A percentile compares a stretch with the other conserved stretches of the same genome.
These are phyloP conservation scores for Lasioglossum morio DNA, from an alignment of 2,888 invertebrate genomes.

Conservation along the genomic window DNA sequence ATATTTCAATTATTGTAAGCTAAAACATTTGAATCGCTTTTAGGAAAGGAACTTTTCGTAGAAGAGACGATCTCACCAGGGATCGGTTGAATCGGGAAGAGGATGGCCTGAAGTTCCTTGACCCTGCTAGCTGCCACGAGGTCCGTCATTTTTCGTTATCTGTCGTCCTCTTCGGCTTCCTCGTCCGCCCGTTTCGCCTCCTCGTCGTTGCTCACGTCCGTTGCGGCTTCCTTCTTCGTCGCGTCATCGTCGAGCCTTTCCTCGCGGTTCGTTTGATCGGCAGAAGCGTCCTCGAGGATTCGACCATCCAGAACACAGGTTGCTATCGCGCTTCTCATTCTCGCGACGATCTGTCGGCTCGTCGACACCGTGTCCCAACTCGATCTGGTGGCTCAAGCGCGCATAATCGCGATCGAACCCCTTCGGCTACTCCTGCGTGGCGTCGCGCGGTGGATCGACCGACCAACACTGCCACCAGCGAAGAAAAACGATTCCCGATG, in stretches of 20 bases:
- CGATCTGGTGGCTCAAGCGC: neutral
- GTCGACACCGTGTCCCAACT: neutral
- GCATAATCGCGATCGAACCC: neutral
- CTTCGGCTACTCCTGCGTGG: neutral
- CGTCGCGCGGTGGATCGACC: slow-evolving; percentile 10
- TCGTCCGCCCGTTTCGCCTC: slow-evolving; percentile 18
- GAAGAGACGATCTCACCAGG: slow-evolving; percentile 70
- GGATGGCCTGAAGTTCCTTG: slow-evolving; percentile 88
- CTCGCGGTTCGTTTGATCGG: neutral
- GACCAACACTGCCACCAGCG: slow-evolving; percentile 44
- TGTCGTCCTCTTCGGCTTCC: slow-evolving; percentile 37
- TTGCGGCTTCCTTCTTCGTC: neutral
- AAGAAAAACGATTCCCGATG: slow-evolving; percentile 45
- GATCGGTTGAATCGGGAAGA: slow-evolving; percentile 86
- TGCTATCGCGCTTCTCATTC: slow-evolving; percentile 34
- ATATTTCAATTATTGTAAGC: no score
- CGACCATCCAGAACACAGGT: slow-evolving; percentile 27
- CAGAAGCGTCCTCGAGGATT: slow-evolving; percentile 13
- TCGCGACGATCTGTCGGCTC: slow-evolving; percentile 9
- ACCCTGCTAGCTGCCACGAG: slow-evolving; percentile 85
- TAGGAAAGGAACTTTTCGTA: neutral
- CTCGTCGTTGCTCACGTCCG: neutral
- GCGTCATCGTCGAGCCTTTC: slow-evolving; percentile 13
- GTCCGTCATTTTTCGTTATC: slow-evolving; percentile 76
- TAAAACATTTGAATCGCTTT: no score